A percentile compares a stretch with the other conserved stretches of the same genome.
Evolutionary conservation across 2,113 vertebrate species (phyloP).

Genomic region (Oceanodroma tethys): DNA sequence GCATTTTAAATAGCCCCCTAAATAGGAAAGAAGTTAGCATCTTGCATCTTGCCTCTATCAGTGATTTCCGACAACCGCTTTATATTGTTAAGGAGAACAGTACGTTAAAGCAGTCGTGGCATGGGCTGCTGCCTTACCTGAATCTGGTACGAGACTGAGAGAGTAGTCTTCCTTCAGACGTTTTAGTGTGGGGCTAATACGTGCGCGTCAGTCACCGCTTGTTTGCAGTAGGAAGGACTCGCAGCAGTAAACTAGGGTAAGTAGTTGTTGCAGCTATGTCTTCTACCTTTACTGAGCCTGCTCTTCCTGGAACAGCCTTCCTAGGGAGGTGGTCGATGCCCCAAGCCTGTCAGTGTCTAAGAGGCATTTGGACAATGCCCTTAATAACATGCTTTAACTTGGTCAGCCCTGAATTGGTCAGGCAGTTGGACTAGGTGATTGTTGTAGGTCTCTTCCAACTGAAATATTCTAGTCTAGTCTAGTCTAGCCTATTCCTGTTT

Average conservation of each 20-base stretch:
- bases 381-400: neutral
- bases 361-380: neutral
- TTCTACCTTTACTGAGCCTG: neutral
- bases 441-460: neutral
- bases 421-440: neutral
- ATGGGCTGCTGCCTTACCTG: neutral
- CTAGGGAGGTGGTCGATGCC: neutral
- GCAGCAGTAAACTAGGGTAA: neutral
- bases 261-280: neutral
- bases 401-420: neutral
- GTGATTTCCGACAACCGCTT: neutral
- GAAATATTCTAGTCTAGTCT: neutral
- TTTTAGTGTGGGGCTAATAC: neutral
- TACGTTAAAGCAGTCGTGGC: neutral
- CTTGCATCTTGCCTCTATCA: neutral
- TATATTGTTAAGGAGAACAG: neutral
- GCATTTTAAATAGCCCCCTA: neutral
- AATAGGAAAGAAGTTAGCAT: neutral
- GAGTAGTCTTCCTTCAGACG: neutral
- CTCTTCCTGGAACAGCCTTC: neutral
- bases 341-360: neutral
- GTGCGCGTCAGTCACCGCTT: fast-evolving
- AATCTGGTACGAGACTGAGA: neutral
- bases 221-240: neutral
- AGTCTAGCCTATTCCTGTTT: too few relatives aligned